Evolutionary conservation across 2,797 vertebrate species (phyloP).

Genomic region (Pseudochirops corinnae): DNA sequence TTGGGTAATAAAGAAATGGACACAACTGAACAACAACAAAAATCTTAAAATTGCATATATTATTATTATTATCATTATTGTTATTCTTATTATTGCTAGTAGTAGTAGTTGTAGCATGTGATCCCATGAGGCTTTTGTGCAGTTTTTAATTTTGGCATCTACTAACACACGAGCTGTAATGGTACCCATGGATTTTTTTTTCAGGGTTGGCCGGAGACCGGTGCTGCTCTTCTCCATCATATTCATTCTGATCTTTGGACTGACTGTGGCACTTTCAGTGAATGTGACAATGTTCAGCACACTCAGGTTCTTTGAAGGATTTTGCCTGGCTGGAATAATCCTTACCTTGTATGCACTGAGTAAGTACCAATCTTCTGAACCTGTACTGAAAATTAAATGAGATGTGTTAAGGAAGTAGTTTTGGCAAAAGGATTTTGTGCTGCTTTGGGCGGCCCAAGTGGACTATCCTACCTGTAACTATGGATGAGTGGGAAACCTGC

Average conservation of each 20-base stretch:
- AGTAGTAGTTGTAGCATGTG: neutral
- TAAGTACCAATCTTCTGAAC: constrained; percentile 87
- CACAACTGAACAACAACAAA: neutral
- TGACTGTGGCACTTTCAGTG: constrained; percentile 95
- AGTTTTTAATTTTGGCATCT: neutral
- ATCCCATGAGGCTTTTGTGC: neutral
- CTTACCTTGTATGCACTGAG: constrained; percentile 94
- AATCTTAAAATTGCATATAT: neutral
- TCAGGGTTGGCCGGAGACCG: constrained; percentile 95
- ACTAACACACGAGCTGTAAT: neutral
- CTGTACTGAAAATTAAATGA: neutral
- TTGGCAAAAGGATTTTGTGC: neutral
- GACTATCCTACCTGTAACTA: neutral
- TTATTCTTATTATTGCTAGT: no score
- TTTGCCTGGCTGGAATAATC: constrained; percentile 96
- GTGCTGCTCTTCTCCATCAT: constrained; percentile 94
- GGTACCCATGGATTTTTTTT: neutral
- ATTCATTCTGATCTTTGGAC: constrained; percentile 95
- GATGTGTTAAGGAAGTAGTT: neutral
- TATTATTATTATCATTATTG: neutral
- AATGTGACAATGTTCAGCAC: constrained; percentile 99
- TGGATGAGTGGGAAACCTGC: neutral
- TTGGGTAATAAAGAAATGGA: neutral
- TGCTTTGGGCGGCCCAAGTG: neutral
- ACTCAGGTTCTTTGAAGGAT: constrained; percentile 98